Evolutionary conservation across 2,888 invertebrate genomes (phyloP).

Genomic region (Tetramorium bicarinatum): DNA sequence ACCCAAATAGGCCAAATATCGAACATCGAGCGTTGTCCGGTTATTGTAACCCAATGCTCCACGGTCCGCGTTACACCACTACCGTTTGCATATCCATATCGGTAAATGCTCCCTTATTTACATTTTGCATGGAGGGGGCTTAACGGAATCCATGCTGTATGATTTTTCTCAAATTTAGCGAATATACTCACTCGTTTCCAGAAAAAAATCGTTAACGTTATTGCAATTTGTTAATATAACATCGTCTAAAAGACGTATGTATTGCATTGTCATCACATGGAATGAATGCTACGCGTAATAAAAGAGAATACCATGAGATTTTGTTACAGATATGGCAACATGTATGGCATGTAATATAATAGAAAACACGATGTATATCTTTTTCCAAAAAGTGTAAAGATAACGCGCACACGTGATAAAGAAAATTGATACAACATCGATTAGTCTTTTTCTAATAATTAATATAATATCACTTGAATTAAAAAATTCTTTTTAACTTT

Average conservation of each 20-base stretch:
- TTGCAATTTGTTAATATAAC: neutral
- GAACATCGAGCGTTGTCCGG: neutral
- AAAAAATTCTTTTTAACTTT: neutral
- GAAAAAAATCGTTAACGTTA: neutral
- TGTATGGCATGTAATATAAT: neutral
- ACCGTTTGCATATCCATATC: neutral
- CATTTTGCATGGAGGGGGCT: neutral
- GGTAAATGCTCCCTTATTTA: neutral
- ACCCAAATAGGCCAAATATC: conserved; percentile 33
- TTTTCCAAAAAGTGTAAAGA: neutral
- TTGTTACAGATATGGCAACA: neutral
- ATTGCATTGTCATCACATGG: neutral
- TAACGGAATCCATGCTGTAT: neutral
- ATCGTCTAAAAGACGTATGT: neutral
- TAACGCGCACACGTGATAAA: neutral
- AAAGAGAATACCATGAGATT: neutral
- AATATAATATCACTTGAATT: neutral
- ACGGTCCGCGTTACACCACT: neutral
- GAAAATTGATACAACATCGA: neutral
- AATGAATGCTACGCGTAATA: neutral
- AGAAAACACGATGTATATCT: neutral
- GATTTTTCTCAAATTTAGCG: neutral
- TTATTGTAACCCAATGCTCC: conserved; percentile 27
- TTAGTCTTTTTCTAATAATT: neutral
- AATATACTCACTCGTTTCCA: neutral